These are phyloP conservation scores for Carabus problematicus DNA, from an alignment of 2,888 invertebrate species.

Conservation along the genomic window DNA sequence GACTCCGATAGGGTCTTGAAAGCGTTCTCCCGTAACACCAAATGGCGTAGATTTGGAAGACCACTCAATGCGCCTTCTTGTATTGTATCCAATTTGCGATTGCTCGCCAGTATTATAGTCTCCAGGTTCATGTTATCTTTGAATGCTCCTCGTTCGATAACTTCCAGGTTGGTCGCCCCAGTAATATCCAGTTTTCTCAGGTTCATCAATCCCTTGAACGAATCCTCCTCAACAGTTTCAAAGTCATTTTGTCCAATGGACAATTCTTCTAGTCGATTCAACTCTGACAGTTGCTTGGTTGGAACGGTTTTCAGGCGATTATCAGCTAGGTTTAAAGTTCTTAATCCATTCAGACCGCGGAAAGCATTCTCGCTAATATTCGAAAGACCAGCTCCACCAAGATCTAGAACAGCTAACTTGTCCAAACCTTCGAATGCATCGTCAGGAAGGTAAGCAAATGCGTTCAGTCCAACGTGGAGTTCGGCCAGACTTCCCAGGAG, in stretches of 20 bases:
- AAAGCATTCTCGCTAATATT: conserved; percentile 81
- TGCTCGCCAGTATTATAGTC: conserved; percentile 76
- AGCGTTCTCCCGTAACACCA: conserved; percentile 80
- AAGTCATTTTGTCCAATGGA: conserved; percentile 86
- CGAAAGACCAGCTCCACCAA: conserved; percentile 80
- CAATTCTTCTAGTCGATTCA: conserved; percentile 79
- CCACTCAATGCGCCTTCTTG: conserved; percentile 81
- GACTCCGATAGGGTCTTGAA: conserved; percentile 79
- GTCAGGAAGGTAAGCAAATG: conserved; percentile 76
- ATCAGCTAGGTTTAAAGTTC: conserved; percentile 80
- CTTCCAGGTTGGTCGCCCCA: conserved; percentile 75
- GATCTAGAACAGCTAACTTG: conserved; percentile 76
- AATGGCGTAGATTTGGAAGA: conserved; percentile 77
- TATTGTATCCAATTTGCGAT: conserved; percentile 74
- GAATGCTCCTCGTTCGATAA: conserved; percentile 79
- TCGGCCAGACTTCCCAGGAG: conserved; percentile 82
- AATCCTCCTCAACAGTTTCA: conserved; percentile 70
- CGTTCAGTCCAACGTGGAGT: conserved; percentile 83
- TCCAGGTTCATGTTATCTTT: conserved; percentile 83
- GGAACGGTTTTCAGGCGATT: conserved; percentile 79
- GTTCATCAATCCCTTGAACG: conserved; percentile 80
- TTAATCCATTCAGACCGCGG: conserved; percentile 75
- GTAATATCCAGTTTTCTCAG: conserved; percentile 79
- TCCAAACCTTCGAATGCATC: conserved; percentile 81
- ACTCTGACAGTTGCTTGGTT: conserved; percentile 73